Evolutionary conservation across 2,888 invertebrate genomes (phyloP), one percentile per base, ranked within the genome.

Genomic region (Volucella inanis): DNA sequence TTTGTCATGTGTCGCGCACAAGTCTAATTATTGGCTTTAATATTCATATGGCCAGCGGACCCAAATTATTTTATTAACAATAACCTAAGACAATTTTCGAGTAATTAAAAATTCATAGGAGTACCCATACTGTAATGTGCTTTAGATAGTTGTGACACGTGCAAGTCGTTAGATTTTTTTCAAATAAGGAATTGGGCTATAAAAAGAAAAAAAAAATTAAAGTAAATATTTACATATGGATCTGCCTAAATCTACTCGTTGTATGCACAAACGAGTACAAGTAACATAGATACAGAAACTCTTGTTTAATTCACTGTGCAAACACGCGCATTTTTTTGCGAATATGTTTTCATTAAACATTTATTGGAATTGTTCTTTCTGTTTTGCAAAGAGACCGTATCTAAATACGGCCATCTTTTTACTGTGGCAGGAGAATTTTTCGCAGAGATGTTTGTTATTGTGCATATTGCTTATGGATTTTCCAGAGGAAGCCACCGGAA

Each of bases 81-180:
- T 65, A 75, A 84, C 84, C 74, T 83, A 79, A 78, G 79, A 79
- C 79, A 74, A 84, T 79, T 61, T 78, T 59, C 8, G 43, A n/a
- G 18, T 67, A 10, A 83, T 82, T 72, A 72, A 0, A 12, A 61
- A 75, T 71, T 59, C 74, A 64, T 55, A 14, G 61, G 43, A 70
- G 68, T 59, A 41, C 47, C 31, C 18, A 10, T 1, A 22, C 18
- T 22, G 4, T 4, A 22, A 22, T 22, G 22, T 9, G 38, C 8
- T 55, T 52, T 80, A 38, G 22, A 22, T 31, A 22, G 75, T 75
- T 79, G 52, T 22, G 82, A 65, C 84, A 84, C 84, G 84, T 80
- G 55, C 79, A 15, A 75, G 75, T 67, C 79, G 50, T 80, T 80
- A 79, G 59, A 55, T 31, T 49, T 65, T 57, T 41, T 55, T 0